A percentile compares a stretch with the other conserved stretches of the same genome.
Evolutionary conservation across 1,140 invertebrate species (phyloP).

Genomic region (Drosophila sulfurigaster): DNA sequence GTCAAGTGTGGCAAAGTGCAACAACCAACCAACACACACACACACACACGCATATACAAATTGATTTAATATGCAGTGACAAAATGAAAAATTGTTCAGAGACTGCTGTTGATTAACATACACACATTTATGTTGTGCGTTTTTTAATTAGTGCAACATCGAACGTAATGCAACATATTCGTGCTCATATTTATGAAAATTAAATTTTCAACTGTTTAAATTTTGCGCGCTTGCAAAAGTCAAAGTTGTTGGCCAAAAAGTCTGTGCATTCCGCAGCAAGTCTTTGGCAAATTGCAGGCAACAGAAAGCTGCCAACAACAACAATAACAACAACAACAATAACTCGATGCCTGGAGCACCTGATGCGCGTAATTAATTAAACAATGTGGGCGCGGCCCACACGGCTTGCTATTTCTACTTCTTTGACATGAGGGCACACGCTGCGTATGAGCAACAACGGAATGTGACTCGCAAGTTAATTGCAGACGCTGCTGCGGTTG

Average conservation of each 20-base stretch:
- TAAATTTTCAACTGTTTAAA: slow-evolving; percentile 59
- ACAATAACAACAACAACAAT: slow-evolving; percentile 11
- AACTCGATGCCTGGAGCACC: slow-evolving; percentile 35
- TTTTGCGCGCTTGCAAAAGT: slow-evolving; percentile 13
- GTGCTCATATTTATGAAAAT: slow-evolving; percentile 40
- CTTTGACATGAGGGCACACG: slow-evolving; percentile 33
- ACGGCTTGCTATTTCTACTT: neutral
- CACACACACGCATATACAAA: neutral
- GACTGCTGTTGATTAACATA: neutral
- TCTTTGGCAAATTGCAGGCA: slow-evolving; percentile 13
- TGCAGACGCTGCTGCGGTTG: slow-evolving; percentile 26
- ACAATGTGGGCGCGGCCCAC: slow-evolving; percentile 51
- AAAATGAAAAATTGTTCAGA: slow-evolving; percentile 26
- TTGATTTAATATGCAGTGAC: slow-evolving; percentile 28
- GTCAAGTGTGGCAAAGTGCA: neutral
- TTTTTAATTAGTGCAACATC: slow-evolving; percentile 12
- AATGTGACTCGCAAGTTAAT: slow-evolving; percentile 67
- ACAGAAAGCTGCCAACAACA: slow-evolving; percentile 7
- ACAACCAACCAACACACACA: neutral
- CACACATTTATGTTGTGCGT: slow-evolving; percentile 22
- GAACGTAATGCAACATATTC: neutral
- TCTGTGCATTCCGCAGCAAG: neutral
- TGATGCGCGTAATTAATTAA: slow-evolving; percentile 77
- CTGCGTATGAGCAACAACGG: slow-evolving; percentile 41
- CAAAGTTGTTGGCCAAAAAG: slow-evolving; percentile 7